Base-by-base conservation (phyloP, 2,888 invertebrate species). In the Dioctria linearis region DNA sequence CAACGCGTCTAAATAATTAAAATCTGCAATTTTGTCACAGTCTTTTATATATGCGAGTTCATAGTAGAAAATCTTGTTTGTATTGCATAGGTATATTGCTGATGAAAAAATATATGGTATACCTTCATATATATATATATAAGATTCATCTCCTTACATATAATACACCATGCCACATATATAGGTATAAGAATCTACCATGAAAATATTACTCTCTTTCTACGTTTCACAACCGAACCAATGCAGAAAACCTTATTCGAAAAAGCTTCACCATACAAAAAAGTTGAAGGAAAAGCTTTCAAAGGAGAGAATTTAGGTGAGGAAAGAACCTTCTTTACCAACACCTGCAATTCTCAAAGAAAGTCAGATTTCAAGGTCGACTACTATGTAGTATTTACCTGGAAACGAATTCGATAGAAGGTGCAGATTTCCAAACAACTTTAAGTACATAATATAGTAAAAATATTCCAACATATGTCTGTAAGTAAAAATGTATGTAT, bases 281-380 rank as follows among this genome's bases (percentile, higher is more conserved):
- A 25, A 61, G 61, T 61, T 61, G 11, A 8, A 3, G 11, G 25
- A 61, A 61, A 13, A 25, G 25, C 25, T 11, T 37, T 25, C 11
- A 4, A 25, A 25, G 25, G 25, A 25, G 25, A 25, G 2, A 25
- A 25, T 25, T 25, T 25, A 25, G 25, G 25, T 25, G 25, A 25
- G 25, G 25, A 25, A 25, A 25, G 25, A 25, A 25, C 25, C 0
- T 25, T 25, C 25, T 25, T 25, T 2, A 25, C 25, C 39, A 61
- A 61, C 39, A 61, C 61, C 6, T 61, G 25, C 37, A 61, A 69
- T 69, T 69, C 51, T 8, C 49, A 49, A 57, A 73, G 57, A 73
- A 73, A 73, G 73, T 73, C 54, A 46, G 73, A 49, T 57, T 54
- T 73, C 73, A 73, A 73, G 73, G 73, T 73, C 73, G 73, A 57